Conservation (phyloP, 64 coral and sea anemone species). For the Hydrozoanthus tunicans region DNA sequence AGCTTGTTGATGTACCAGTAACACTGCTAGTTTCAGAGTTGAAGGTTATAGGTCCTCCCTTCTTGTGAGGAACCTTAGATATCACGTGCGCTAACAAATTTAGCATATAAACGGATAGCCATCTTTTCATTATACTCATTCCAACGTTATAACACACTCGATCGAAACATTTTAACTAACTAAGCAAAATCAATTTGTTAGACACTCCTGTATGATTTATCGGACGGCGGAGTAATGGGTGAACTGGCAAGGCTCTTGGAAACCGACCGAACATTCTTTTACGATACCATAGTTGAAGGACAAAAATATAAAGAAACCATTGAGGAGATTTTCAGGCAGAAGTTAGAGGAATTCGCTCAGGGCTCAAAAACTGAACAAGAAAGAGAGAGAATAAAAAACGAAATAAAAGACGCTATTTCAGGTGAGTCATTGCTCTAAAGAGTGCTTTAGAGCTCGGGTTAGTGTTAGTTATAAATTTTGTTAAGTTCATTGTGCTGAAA, state of each 20-base stretch:
- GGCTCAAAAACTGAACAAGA: slow-evolving; percentile 15
- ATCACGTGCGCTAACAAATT: too few species aligned
- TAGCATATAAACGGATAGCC: too few species aligned
- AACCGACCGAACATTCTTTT: slow-evolving; percentile 24
- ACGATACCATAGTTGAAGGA: background rate
- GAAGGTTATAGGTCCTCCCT: background rate
- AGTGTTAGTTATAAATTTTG: background rate
- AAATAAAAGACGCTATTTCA: slow-evolving; percentile 18
- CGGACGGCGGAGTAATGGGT: background rate
- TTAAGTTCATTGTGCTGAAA: background rate
- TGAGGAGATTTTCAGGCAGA: background rate
- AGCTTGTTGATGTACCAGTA: background rate
- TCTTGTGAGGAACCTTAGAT: too few species aligned
- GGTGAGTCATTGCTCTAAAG: background rate
- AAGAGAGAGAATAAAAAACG: too few species aligned
- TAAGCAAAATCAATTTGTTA: background rate
- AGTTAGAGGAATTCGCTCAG: slow-evolving; percentile 11
- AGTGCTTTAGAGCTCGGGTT: too few species aligned
- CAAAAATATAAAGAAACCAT: slow-evolving; percentile 1
- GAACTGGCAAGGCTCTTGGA: background rate
- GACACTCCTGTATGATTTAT: slow-evolving; percentile 15
- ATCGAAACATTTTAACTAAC: background rate
- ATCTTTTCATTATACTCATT: too few species aligned
- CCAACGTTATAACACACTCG: too few species aligned
- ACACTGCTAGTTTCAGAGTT: background rate